These are phyloP conservation scores for Actinostola sp. DNA, from an alignment of 92 coral and sea anemone species.

Conservation along the genomic window DNA sequence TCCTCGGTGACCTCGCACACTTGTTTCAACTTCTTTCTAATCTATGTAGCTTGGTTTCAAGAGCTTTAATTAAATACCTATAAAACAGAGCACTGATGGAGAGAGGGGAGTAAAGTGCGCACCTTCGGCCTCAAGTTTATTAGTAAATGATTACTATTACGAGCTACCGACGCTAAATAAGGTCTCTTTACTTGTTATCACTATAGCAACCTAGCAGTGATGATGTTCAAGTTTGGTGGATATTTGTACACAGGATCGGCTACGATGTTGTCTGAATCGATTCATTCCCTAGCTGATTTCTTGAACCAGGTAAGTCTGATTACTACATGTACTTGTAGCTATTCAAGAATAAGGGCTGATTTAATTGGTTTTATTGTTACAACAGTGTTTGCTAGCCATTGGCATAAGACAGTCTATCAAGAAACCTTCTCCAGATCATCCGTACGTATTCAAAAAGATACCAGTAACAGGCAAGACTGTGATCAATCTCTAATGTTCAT, in stretches of 20 bases:
- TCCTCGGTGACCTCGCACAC: no score
- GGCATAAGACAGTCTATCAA: conserved; percentile 95
- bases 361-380: neutral
- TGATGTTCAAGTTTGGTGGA: conserved; percentile 97
- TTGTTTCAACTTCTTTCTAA: no score
- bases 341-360: neutral
- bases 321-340: neutral
- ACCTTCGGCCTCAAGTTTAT: no score
- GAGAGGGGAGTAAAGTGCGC: no score
- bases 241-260: conserved; percentile 98
- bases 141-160: neutral
- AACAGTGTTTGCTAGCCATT: conserved; percentile 92
- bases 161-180: neutral
- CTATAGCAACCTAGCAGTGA: conserved; percentile 85
- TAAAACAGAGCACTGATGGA: no score
- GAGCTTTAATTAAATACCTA: no score
- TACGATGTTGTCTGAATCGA: conserved; percentile 95
- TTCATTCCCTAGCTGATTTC: conserved; percentile 96
- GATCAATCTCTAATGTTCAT: neutral
- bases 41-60: no score
- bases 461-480: neutral
- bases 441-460: conserved; percentile 80
- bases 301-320: conserved; percentile 87
- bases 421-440: conserved; percentile 93
- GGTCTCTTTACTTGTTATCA: neutral